A percentile compares a stretch with the other conserved stretches of the same genome.
Conservation (phyloP, 2,888 invertebrate genomes). For the Muschampia plurimacula region DNA sequence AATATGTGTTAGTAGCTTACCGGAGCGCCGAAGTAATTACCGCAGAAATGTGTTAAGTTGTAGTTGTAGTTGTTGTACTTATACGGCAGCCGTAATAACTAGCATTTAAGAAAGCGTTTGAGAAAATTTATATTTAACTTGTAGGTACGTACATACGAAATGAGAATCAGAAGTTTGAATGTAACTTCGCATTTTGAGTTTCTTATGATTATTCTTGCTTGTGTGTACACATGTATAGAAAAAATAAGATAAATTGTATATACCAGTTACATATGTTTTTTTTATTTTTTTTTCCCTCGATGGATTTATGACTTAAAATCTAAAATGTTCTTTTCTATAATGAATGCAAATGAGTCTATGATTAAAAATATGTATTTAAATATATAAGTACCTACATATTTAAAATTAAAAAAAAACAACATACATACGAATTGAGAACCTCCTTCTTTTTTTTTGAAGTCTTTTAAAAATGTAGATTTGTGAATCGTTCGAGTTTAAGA, state of each 20-base stretch:
- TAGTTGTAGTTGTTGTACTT: slow-evolving; percentile 14
- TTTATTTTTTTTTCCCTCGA: not conserved
- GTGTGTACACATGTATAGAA: no score
- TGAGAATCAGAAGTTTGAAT: not conserved
- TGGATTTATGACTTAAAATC: not conserved
- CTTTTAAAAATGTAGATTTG: not conserved
- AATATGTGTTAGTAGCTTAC: slow-evolving; percentile 16
- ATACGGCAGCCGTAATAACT: slow-evolving; percentile 12
- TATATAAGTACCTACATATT: no score
- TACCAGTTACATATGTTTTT: no score
- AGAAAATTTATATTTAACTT: not conserved
- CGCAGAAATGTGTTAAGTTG: slow-evolving; percentile 18
- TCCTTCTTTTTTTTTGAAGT: not conserved
- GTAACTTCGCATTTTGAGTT: no score
- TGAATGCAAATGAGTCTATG: not conserved
- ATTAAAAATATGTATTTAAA: no score
- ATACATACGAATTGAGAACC: no score
- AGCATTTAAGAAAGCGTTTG: slow-evolving; percentile 5
- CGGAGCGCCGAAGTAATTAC: slow-evolving; percentile 20
- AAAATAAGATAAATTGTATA: no score
- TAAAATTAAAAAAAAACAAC: not conserved
- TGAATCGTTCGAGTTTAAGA: slow-evolving; percentile 1
- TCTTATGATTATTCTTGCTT: no score
- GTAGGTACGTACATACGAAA: not conserved
- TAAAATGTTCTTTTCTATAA: not conserved